These are phyloP conservation scores for Drosophila percnosoma DNA, from an alignment of 2,888 invertebrate species.

Conservation along the genomic window DNA sequence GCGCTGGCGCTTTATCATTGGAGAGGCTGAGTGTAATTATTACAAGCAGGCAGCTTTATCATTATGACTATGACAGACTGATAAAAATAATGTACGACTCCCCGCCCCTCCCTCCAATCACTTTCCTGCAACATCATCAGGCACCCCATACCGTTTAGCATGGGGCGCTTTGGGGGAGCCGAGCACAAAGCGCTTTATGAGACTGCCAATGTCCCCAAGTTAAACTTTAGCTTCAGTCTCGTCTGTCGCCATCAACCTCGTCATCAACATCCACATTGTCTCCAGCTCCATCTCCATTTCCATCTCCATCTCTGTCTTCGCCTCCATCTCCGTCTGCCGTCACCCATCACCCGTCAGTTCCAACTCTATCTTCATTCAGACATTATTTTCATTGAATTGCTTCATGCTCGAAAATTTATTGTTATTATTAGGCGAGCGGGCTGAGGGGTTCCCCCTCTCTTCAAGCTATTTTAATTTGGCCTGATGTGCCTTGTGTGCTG, in stretches of 20 bases:
- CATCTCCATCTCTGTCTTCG: constrained; percentile 1
- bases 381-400: constrained; percentile 73
- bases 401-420: constrained; percentile 76
- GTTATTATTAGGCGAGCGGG: constrained; percentile 68
- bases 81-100: constrained; percentile 68
- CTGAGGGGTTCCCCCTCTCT: constrained; percentile 15
- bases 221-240: constrained; percentile 37
- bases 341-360: background rate
- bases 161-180: constrained; percentile 50
- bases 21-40: constrained; percentile 53
- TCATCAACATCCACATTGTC: constrained; percentile 23
- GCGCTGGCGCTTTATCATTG: constrained; percentile 43
- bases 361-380: constrained; percentile 64
- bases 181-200: constrained; percentile 38
- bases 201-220: constrained; percentile 36
- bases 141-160: constrained; percentile 8
- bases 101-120: background rate
- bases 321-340: constrained; percentile 2
- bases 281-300: constrained; percentile 14
- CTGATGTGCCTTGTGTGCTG: constrained; percentile 23
- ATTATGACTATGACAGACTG: constrained; percentile 63
- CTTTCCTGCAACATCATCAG: background rate
- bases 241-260: constrained; percentile 42
- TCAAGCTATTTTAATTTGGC: constrained; percentile 51
- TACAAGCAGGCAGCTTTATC: constrained; percentile 56